Conservation (phyloP, 2,888 invertebrate genomes). For the Panopea generosa region DNA sequence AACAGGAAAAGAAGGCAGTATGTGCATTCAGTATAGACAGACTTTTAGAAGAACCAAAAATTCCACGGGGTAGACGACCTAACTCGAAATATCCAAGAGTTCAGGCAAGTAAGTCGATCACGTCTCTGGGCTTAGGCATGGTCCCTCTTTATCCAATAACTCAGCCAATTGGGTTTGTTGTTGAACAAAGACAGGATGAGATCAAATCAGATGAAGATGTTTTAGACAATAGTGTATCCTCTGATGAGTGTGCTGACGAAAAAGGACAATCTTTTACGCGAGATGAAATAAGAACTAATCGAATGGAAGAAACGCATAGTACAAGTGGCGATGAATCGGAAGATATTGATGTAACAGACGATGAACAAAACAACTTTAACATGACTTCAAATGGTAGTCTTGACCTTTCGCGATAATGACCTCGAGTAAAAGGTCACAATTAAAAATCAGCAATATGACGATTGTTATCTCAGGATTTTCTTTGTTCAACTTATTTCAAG, state of each 20-base stretch:
- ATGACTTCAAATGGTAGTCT: slow-evolving; percentile 21
- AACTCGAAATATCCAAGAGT: slow-evolving; percentile 86
- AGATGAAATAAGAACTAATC: slow-evolving; percentile 4
- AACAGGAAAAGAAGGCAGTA: slow-evolving; percentile 46
- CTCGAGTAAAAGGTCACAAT: not conserved
- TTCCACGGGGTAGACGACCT: slow-evolving; percentile 86
- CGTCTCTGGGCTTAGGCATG: slow-evolving; percentile 81
- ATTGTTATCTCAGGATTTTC: no score
- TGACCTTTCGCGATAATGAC: slow-evolving; percentile 11
- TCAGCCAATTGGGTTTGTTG: slow-evolving; percentile 86
- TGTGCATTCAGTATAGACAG: slow-evolving; percentile 86
- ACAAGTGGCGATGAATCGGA: slow-evolving; percentile 40
- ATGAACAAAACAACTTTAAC: slow-evolving; percentile 20
- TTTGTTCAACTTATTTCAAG: no score
- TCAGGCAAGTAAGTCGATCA: slow-evolving; percentile 86
- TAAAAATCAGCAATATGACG: not conserved
- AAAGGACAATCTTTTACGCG: not conserved
- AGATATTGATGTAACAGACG: slow-evolving; percentile 61
- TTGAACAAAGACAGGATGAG: slow-evolving; percentile 75
- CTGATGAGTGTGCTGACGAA: slow-evolving; percentile 43
- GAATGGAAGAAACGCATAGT: not conserved
- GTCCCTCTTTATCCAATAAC: slow-evolving; percentile 86
- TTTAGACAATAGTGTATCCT: slow-evolving; percentile 46
- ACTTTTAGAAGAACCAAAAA: slow-evolving; percentile 85
- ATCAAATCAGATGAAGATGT: slow-evolving; percentile 55